Evolutionary conservation across 2,113 vertebrate genomes (phyloP), one percentile per base, ranked within the genome.

Genomic region (Atractosteus spatula): DNA sequence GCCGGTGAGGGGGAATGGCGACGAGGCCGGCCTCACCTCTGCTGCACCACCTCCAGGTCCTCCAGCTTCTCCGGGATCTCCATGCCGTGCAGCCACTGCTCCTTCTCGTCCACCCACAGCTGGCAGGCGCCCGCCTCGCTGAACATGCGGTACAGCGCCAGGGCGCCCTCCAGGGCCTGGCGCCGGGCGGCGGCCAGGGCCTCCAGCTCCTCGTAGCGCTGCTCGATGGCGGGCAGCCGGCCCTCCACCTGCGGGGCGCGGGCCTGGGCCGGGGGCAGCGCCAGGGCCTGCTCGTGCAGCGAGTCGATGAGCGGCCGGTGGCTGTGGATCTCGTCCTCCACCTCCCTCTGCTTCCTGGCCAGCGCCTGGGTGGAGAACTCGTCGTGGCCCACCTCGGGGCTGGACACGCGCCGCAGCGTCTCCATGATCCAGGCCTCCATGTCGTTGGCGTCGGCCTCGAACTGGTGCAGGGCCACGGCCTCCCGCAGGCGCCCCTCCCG

Each of bases 1-100:
- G n/a, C n/a, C n/a, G n/a, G n/a, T n/a, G n/a, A n/a, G n/a, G n/a
- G n/a, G n/a, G n/a, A n/a, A n/a, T n/a, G n/a, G n/a, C n/a, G n/a
- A n/a, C n/a, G n/a, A n/a, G n/a, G n/a, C n/a, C n/a, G n/a, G n/a
- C n/a, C n/a, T 83, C 64, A 95, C 95, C 95, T 92, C 71, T 98
- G 96, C 82, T 98, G 96, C 55, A 98, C 92, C 70, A 98, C 97
- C 84, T 99, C 97, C 56, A 99, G 88, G 82, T 99, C 97, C 76
- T 98, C 97, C 73, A 99, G 87, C 44, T 93, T 95, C 69, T 94
- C 93, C 0, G 96, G 97, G 16, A 98, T 92, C 4, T 92, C 88
- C 90, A 98, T 93, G 77, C 87, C 70, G 0, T 94, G 81, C 8
- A 99, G 89, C 97, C 97, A 98, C 86, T 96, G 93, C 80, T 98